Evolutionary conservation across 1,140 invertebrate species (phyloP).

Genomic region (Neodiprion fabricii): DNA sequence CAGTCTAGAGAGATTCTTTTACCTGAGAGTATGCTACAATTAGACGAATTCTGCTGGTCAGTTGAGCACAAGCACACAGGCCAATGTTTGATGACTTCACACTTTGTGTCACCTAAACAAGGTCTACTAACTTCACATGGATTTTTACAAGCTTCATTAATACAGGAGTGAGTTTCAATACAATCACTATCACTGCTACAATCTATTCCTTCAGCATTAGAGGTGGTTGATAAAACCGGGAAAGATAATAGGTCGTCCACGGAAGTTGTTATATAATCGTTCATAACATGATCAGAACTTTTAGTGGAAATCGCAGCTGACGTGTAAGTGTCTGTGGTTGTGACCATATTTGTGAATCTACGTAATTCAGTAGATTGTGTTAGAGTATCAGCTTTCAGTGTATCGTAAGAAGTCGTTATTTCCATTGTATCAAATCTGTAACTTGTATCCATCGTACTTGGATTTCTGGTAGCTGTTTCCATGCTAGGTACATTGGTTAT

Average conservation of each 20-base stretch:
- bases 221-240: neutral
- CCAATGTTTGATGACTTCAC: constrained; percentile 59
- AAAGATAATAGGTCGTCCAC: no score
- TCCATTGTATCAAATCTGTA: neutral
- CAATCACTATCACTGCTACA: constrained; percentile 58
- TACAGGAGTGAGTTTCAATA: constrained; percentile 61
- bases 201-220: constrained; percentile 16
- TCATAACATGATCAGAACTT: neutral
- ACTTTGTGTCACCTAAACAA: constrained; percentile 49
- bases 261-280: neutral
- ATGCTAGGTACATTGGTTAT: no score
- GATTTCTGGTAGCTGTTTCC: neutral
- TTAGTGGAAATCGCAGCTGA: neutral
- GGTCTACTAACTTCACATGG: constrained; percentile 62
- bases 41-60: constrained; percentile 42
- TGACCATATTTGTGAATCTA: neutral
- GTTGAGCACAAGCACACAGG: constrained; percentile 63
- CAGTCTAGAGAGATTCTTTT: constrained; percentile 48
- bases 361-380: neutral
- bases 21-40: constrained; percentile 67
- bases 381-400: constrained; percentile 2
- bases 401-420: neutral
- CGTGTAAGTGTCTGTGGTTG: constrained; percentile 6
- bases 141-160: constrained; percentile 62
- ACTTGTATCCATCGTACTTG: neutral